phyloP scores from a whole-genome alignment of 1,140 invertebrate species.

The Probaryconus sp. region DNA sequence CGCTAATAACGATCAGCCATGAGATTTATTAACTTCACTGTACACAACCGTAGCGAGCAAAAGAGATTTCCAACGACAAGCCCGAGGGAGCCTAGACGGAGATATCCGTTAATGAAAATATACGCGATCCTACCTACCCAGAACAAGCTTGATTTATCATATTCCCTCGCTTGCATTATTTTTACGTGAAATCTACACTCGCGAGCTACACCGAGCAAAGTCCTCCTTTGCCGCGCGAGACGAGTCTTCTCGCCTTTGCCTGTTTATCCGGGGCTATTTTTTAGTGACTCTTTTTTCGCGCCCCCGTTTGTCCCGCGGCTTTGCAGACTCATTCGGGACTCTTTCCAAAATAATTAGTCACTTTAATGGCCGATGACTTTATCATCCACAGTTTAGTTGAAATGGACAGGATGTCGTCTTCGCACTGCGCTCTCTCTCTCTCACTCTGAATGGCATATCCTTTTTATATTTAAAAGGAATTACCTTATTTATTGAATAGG shows the following conservation, averaged over 20 bases:
- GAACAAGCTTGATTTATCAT: constrained; percentile 64
- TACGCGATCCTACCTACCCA: constrained; percentile 61
- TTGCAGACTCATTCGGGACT: constrained; percentile 5
- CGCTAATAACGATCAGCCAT: constrained; percentile 61
- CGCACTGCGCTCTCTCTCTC: too few relatives aligned
- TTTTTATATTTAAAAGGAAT: too few relatives aligned
- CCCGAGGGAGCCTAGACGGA: constrained; percentile 60
- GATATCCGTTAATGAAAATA: constrained; percentile 71
- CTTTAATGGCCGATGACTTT: too few relatives aligned
- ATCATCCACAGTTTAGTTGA: too few relatives aligned
- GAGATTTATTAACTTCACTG: constrained; percentile 60
- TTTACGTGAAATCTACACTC: constrained; percentile 52
- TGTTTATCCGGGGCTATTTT: constrained; percentile 20
- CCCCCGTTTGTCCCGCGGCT: constrained; percentile 17
- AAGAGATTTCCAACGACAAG: constrained; percentile 62
- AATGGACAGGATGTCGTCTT: too few relatives aligned
- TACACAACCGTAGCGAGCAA: constrained; percentile 49
- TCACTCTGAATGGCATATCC: too few relatives aligned
- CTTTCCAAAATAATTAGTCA: constrained; percentile 21
- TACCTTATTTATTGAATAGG: too few relatives aligned
- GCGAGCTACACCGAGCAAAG: background rate
- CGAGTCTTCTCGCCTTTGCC: constrained; percentile 25
- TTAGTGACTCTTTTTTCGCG: constrained; percentile 7
- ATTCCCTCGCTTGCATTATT: constrained; percentile 62
- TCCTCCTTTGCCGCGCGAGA: too few relatives aligned